A percentile compares a stretch with the other conserved stretches of the same genome.
phyloP scores from a whole-genome alignment of 2,113 vertebrate species.

The Poecilia latipinna region DNA sequence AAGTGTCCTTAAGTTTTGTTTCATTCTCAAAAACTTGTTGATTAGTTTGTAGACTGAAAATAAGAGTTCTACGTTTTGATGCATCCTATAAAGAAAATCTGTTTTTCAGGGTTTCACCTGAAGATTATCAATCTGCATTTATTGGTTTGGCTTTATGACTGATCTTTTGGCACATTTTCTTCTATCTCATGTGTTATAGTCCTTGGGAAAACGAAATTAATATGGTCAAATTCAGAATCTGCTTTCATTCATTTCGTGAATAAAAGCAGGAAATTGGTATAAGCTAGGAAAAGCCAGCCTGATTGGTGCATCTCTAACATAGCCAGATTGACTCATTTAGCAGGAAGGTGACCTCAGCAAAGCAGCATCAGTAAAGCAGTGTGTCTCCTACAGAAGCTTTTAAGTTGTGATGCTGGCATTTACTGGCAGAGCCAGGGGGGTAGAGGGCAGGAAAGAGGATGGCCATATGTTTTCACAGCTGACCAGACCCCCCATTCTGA shows the following conservation, averaged over 20 bases:
- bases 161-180: not conserved
- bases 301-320: not conserved
- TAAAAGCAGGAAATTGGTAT: not conserved
- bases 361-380: constrained; percentile 28
- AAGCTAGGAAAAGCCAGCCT: not conserved
- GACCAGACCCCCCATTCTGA: constrained; percentile 78
- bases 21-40: not conserved
- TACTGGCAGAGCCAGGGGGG: constrained; percentile 67
- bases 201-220: not conserved
- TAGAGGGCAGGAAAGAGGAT: not conserved
- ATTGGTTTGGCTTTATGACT: not conserved
- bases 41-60: not conserved
- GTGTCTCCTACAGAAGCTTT: constrained; percentile 38
- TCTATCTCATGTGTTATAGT: not conserved
- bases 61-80: too few species aligned
- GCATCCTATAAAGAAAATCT: too few species aligned
- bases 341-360: constrained; percentile 74
- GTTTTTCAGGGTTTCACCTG: too few species aligned
- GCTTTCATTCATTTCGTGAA: not conserved
- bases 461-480: constrained; percentile 81
- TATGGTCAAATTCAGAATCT: not conserved
- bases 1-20: not conserved
- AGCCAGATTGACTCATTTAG: constrained; percentile 49
- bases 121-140: too few species aligned
- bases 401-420: constrained; percentile 77